A percentile compares a stretch with the other conserved stretches of the same genome.
These are phyloP conservation scores for Zapus hudsonius DNA, from an alignment of 2,113 vertebrate species.

Conservation along the genomic window DNA sequence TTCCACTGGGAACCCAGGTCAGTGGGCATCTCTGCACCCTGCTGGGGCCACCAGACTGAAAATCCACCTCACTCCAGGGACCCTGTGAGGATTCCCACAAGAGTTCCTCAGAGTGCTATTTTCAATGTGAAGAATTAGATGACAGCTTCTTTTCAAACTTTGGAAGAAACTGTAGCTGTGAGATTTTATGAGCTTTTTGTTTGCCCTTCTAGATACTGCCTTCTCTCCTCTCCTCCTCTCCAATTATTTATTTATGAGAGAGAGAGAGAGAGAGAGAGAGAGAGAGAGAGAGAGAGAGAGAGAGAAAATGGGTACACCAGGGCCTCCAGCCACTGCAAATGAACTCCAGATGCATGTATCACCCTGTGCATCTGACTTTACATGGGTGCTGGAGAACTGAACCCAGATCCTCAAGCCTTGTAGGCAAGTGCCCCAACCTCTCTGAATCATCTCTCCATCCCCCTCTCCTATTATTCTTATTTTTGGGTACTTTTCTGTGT, in stretches of 20 bases:
- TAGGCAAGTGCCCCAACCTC: no score
- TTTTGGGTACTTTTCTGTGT: not conserved
- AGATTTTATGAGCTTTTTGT: not conserved
- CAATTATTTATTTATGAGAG: no score
- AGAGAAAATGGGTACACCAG: no score
- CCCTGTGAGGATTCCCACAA: not conserved
- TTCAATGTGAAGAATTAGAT: not conserved
- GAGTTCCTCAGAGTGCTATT: not conserved
- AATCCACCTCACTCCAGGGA: not conserved
- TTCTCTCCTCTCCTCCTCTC: no score
- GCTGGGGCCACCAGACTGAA: not conserved
- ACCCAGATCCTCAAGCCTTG: no score
- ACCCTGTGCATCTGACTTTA: no score
- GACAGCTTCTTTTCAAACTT: not conserved
- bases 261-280: no score
- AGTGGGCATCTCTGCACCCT: not conserved
- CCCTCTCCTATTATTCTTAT: not conserved
- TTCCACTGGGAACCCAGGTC: not conserved
- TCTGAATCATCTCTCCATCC: no score
- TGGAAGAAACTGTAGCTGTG: not conserved
- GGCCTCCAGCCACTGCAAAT: no score
- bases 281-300: no score
- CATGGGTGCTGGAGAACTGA: no score
- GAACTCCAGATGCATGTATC: no score
- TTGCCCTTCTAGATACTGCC: not conserved